A percentile compares a stretch with the other conserved stretches of the same genome.
Evolutionary conservation across 2,113 vertebrate species (phyloP).

Genomic region (Muntiacus reevesi): DNA sequence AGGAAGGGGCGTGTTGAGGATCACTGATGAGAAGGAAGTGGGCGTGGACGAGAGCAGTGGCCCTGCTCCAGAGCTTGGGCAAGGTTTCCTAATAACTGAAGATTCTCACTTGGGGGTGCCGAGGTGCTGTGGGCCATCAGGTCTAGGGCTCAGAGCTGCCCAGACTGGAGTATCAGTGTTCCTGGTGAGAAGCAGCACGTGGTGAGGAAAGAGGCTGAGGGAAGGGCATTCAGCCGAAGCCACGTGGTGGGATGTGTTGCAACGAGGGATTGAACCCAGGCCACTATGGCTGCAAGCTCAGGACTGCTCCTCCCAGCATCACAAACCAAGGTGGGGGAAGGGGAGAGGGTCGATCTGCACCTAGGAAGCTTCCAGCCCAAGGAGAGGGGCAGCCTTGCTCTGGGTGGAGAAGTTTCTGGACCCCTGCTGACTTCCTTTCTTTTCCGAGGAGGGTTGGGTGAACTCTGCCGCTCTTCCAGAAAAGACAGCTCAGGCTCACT

Average conservation of each 20-base stretch:
- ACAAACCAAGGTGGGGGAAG: not conserved
- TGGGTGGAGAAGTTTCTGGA: not conserved
- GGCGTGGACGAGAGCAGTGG: rapidly evolving
- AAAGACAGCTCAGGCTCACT: not conserved
- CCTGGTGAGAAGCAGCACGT: not conserved
- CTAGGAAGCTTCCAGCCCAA: not conserved
- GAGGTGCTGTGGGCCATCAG: not conserved
- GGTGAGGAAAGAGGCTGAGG: not conserved
- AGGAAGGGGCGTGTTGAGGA: rapidly evolving
- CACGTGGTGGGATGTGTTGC: not conserved
- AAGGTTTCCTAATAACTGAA: not conserved
- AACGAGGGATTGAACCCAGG: rapidly evolving
- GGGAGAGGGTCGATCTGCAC: not conserved
- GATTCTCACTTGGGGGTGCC: not conserved
- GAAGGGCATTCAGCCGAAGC: not conserved
- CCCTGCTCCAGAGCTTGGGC: not conserved
- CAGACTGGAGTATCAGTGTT: not conserved
- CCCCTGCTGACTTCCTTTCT: not conserved
- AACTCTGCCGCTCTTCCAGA: not conserved
- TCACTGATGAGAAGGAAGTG: not conserved
- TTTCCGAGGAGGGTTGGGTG: not conserved
- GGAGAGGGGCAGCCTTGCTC: not conserved
- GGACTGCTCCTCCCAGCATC: not conserved
- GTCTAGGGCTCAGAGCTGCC: not conserved
- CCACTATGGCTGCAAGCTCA: too few relatives aligned